Evolutionary conservation across 2,113 vertebrate genomes (phyloP).

Genomic region (Caretta caretta): DNA sequence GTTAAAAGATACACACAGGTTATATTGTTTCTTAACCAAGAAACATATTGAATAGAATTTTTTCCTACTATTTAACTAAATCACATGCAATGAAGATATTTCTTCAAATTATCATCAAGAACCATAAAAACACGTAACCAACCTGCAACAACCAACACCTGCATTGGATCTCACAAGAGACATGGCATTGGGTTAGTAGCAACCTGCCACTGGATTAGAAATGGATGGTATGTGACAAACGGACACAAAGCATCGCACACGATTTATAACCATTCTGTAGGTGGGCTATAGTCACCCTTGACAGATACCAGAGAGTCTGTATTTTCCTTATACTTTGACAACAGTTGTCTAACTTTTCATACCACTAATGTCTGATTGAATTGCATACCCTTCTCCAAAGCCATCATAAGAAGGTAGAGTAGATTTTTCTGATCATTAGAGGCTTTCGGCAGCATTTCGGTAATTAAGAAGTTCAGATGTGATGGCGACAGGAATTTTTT

Average conservation of each 20-base stretch:
- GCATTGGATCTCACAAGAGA: not conserved
- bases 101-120: slow-evolving; percentile 27
- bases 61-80: slow-evolving; percentile 1
- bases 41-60: not conserved
- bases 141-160: too few species aligned
- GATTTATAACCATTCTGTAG: not conserved
- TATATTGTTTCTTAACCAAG: slow-evolving; percentile 8
- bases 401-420: not conserved
- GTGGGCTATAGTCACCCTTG: not conserved
- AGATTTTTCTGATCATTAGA: not conserved
- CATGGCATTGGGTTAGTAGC: not conserved
- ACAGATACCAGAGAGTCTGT: not conserved
- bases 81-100: not conserved
- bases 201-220: not conserved
- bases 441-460: not conserved
- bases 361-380: not conserved
- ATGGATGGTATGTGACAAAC: not conserved
- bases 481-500: not conserved
- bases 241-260: not conserved
- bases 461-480: not conserved
- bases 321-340: not conserved
- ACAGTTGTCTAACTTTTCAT: not conserved
- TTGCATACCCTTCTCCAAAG: not conserved
- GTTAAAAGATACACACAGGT: not conserved
- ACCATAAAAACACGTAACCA: not conserved